Percentiles rank a stretch among this genome's conserved stretches.
Evolutionary conservation across 2,888 invertebrate genomes (phyloP).

Genomic region (Neocrepidodera transversa): DNA sequence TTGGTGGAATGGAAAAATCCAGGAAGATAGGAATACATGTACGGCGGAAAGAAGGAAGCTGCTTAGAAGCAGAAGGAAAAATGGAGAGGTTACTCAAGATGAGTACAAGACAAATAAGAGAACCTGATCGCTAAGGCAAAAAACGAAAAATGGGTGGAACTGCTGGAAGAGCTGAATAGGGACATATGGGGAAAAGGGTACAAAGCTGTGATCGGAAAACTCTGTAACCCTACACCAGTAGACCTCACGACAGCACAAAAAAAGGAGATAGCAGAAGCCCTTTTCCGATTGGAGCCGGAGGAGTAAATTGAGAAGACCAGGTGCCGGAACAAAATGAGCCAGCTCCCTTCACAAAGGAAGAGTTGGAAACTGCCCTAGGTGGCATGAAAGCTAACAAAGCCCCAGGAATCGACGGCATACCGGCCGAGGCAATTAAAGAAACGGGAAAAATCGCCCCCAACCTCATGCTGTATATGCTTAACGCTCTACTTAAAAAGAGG

Average conservation of each 20-base stretch:
- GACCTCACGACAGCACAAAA: not conserved
- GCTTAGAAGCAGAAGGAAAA: not conserved
- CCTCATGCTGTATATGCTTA: not conserved
- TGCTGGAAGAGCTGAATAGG: constrained; percentile 14
- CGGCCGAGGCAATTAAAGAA: not conserved
- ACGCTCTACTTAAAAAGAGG: not conserved
- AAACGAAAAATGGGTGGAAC: constrained; percentile 5
- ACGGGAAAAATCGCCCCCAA: not conserved
- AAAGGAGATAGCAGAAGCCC: constrained; percentile 1
- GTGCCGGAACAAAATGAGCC: not conserved
- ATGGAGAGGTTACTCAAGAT: not conserved
- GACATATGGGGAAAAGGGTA: constrained; percentile 32
- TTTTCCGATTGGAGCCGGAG: constrained; percentile 5
- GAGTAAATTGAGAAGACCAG: not conserved
- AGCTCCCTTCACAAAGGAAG: constrained; percentile 9
- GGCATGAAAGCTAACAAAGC: constrained; percentile 16
- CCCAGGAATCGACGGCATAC: constrained; percentile 11
- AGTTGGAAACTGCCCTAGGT: not conserved
- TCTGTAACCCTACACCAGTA: not conserved
- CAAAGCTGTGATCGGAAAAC: constrained; percentile 18
- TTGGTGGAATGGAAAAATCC: too few relatives aligned
- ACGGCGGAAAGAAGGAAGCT: too few relatives aligned
- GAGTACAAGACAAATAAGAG: constrained; percentile 2
- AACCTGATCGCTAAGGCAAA: not conserved
- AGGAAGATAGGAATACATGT: too few relatives aligned